phyloP scores from a whole-genome alignment of 35 echinoderm and acorn worm species.

The Strongylocentrotus purpuratus region DNA sequence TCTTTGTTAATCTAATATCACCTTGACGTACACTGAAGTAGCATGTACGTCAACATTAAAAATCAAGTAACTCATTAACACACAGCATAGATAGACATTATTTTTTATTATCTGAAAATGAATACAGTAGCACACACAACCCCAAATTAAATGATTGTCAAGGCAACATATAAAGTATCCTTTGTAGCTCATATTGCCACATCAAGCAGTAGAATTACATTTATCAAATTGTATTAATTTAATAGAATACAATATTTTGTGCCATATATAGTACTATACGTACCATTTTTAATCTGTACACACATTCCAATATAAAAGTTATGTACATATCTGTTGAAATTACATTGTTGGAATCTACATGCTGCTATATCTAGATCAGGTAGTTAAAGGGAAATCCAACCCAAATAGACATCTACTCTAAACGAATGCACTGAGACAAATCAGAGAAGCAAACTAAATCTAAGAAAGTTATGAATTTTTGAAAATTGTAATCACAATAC shows the following conservation, averaged over 20 bases:
- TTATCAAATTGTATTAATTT: not conserved
- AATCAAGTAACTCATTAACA: not conserved
- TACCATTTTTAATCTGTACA: not conserved
- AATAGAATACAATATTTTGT: not conserved
- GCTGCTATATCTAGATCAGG: not conserved
- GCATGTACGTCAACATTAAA: too few species aligned
- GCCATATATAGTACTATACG: constrained; percentile 10
- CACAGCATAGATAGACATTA: too few species aligned
- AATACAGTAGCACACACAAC: not conserved
- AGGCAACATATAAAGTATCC: not conserved
- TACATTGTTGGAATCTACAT: not conserved
- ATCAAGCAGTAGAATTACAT: not conserved
- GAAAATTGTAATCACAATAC: not conserved
- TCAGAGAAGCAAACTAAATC: not conserved
- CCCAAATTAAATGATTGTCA: not conserved
- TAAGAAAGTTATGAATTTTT: not conserved
- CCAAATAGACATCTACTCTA: too few species aligned
- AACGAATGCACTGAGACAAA: not conserved
- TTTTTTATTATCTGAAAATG: too few species aligned
- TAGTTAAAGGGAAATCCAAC: not conserved
- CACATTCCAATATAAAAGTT: not conserved
- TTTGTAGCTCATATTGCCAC: not conserved
- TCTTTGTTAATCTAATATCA: too few species aligned
- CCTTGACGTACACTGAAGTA: too few species aligned
- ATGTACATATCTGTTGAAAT: not conserved